A percentile compares a stretch with the other conserved stretches of the same genome.
These are phyloP conservation scores for Malurus alboscapulatus DNA, from an alignment of 2,113 vertebrate genomes.

Conservation along the genomic window DNA sequence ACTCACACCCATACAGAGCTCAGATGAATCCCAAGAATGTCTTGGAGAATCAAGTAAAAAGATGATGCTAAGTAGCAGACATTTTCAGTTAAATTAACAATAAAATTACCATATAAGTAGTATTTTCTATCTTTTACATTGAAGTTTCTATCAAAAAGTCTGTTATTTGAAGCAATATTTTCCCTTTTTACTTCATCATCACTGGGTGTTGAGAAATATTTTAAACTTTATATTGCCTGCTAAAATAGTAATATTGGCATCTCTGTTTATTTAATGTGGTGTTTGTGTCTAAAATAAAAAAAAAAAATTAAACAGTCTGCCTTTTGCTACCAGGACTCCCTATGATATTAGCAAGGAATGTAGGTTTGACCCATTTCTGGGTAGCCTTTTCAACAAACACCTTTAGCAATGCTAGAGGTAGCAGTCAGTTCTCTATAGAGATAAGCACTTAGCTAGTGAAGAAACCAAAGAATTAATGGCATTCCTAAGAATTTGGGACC, in stretches of 20 bases:
- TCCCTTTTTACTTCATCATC: not conserved
- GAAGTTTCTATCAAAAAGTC: not conserved
- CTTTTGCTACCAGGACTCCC: not conserved
- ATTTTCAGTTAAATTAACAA: not conserved
- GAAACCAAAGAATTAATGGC: slow-evolving; percentile 19
- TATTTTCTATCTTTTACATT: not conserved
- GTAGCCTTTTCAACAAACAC: slow-evolving; percentile 31
- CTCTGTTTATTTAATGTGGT: not conserved
- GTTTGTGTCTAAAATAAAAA: not conserved
- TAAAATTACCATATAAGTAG: not conserved
- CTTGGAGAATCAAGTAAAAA: slow-evolving; percentile 20
- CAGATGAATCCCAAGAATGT: slow-evolving; percentile 6
- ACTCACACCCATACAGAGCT: not conserved
- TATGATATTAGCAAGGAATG: slow-evolving; percentile 18
- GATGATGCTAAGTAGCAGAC: not conserved
- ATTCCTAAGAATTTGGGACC: slow-evolving; percentile 23
- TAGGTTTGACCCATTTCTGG: slow-evolving; percentile 7
- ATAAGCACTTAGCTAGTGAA: slow-evolving; percentile 14
- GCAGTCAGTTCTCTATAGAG: slow-evolving; percentile 18
- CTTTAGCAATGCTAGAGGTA: slow-evolving; percentile 19
- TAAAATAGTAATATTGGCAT: not conserved
- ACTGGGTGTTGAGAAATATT: not conserved
- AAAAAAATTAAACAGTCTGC: not conserved
- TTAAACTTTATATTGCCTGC: not conserved
- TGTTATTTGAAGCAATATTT: not conserved